Conservation (phyloP, 2,113 vertebrate genomes). For the Haliaeetus leucogaster region DNA sequence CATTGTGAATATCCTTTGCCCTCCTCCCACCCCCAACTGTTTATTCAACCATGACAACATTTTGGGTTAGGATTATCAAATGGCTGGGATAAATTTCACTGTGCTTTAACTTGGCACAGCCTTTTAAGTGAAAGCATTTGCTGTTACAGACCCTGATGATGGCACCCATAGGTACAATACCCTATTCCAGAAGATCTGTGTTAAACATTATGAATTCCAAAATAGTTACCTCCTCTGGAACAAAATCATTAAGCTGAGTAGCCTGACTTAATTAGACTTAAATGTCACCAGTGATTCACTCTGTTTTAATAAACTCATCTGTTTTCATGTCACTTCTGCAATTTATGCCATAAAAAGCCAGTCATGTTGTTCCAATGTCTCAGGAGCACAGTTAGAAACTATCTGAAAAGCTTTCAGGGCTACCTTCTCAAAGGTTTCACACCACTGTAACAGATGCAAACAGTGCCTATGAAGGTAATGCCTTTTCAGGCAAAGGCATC, state of each 20-base stretch:
- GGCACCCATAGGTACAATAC: neutral
- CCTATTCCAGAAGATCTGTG: constrained; percentile 1
- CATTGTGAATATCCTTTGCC: neutral
- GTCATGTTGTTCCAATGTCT: neutral
- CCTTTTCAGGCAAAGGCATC: neutral
- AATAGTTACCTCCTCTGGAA: constrained; percentile 42
- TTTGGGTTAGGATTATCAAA: neutral
- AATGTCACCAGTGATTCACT: constrained; percentile 57
- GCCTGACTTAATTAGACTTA: constrained; percentile 62
- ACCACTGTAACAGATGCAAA: neutral
- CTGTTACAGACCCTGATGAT: neutral
- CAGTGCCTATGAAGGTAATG: neutral
- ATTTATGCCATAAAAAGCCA: constrained; percentile 45
- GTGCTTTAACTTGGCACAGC: neutral
- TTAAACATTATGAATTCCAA: constrained; percentile 45
- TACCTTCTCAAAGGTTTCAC: neutral
- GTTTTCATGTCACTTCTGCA: constrained; percentile 57
- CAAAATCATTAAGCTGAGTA: constrained; percentile 54
- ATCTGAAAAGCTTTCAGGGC: neutral
- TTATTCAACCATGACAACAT: neutral
- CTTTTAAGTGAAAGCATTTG: neutral
- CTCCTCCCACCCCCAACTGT: neutral
- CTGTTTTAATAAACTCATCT: constrained; percentile 68
- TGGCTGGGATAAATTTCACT: neutral
- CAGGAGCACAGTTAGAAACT: neutral